Conservation (phyloP, 2,797 vertebrate genomes). For the Diplodus sargus region DNA sequence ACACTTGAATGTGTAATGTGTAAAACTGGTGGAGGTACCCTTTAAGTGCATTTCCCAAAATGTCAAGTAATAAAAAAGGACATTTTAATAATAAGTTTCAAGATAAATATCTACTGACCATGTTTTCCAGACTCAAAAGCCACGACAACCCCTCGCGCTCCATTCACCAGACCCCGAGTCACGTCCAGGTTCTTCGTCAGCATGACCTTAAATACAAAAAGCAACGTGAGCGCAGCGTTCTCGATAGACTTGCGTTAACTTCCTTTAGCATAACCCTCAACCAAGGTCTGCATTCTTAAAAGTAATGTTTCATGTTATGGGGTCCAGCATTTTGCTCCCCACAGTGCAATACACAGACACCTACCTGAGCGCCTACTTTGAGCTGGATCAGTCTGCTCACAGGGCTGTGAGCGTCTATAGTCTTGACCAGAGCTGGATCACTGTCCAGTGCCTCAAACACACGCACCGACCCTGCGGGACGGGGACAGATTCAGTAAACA, state of each 20-base stretch:
- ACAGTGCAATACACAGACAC: not conserved
- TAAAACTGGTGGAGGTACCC: too few relatives aligned
- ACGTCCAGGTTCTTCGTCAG: slow-evolving; percentile 95
- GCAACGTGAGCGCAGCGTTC: too few relatives aligned
- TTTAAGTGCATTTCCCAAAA: not conserved
- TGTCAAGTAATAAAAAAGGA: not conserved
- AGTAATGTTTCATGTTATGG: too few relatives aligned
- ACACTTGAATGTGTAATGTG: too few relatives aligned
- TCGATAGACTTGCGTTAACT: too few relatives aligned
- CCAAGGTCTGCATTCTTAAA: too few relatives aligned
- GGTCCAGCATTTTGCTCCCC: too few relatives aligned
- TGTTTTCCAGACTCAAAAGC: slow-evolving; percentile 90
- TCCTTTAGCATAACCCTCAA: too few relatives aligned
- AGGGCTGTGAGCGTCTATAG: slow-evolving; percentile 92
- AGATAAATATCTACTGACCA: slow-evolving; percentile 76
- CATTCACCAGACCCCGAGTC: slow-evolving; percentile 93
- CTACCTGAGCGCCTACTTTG: slow-evolving; percentile 94
- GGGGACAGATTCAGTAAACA: not conserved
- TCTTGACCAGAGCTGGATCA: slow-evolving; percentile 87
- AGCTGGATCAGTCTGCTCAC: slow-evolving; percentile 89
- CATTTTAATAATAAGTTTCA: not conserved
- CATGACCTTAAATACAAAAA: slow-evolving; percentile 89
- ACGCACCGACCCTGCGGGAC: slow-evolving; percentile 81
- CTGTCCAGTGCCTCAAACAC: slow-evolving; percentile 93
- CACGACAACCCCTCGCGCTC: slow-evolving; percentile 93